Conservation (phyloP, 2,888 invertebrate genomes). For the Crematogaster levior region DNA sequence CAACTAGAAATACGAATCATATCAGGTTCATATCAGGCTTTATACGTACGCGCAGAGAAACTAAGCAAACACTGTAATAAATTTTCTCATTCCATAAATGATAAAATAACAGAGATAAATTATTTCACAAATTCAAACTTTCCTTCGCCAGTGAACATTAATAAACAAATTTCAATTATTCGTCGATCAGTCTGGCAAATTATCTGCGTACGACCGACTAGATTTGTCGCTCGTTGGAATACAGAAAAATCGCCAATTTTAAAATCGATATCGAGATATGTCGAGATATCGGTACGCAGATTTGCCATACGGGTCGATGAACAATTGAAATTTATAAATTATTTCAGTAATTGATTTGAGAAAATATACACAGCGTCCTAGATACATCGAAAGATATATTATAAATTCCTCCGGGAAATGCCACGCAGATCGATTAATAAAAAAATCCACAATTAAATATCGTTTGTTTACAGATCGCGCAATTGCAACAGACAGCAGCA, state of each 20-base stretch:
- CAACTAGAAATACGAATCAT: neutral
- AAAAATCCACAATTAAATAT: neutral
- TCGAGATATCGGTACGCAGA: too few species aligned
- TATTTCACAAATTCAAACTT: too few species aligned
- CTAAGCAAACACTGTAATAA: neutral
- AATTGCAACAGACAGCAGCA: too few species aligned
- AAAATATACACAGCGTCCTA: neutral
- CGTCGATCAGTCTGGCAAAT: too few species aligned
- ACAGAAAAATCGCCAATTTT: too few species aligned
- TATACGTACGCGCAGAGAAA: neutral
- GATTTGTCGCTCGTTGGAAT: too few species aligned
- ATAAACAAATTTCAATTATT: too few species aligned
- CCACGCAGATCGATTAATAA: neutral
- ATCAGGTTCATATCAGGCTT: neutral
- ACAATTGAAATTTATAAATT: too few species aligned
- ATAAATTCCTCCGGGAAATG: neutral
- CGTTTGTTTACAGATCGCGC: slow-evolving; percentile 21
- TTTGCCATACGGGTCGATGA: too few species aligned
- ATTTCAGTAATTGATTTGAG: neutral
- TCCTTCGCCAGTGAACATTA: too few species aligned
- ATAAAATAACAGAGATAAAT: neutral
- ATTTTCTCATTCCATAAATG: neutral
- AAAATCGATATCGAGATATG: too few species aligned
- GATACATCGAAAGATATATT: neutral
- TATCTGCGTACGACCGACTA: too few species aligned